Conservation (phyloP, 2,797 vertebrate genomes). For the Poecilia wingei region DNA sequence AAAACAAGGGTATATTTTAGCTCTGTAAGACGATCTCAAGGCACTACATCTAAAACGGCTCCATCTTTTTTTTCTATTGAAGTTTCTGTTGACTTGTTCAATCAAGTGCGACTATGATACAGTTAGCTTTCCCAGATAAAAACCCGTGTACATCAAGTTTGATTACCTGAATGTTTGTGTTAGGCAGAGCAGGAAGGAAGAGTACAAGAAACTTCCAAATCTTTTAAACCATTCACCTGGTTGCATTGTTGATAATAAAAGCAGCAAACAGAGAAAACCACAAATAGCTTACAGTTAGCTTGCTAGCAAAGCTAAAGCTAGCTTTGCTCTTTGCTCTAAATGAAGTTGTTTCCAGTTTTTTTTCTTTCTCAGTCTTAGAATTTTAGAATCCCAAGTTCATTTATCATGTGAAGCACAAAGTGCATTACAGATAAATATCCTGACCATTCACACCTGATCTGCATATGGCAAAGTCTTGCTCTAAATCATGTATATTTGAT, state of each 20-base stretch:
- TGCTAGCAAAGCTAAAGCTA: not conserved
- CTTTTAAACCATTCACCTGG: not conserved
- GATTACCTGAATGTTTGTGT: not conserved
- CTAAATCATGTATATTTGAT: not conserved
- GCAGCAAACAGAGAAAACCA: not conserved
- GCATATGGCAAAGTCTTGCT: not conserved
- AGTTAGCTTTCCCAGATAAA: not conserved
- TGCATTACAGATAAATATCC: not conserved
- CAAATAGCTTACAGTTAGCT: not conserved
- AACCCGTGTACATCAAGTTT: not conserved
- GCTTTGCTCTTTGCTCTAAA: not conserved
- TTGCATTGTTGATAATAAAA: not conserved
- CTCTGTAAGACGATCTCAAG: not conserved
- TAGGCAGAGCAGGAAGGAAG: not conserved
- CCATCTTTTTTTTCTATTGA: not conserved
- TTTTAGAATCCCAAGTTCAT: not conserved
- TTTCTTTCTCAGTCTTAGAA: not conserved
- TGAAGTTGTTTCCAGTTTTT: not conserved
- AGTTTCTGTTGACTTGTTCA: not conserved
- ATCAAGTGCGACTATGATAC: not conserved
- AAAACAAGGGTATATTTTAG: not conserved
- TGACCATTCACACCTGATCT: not conserved
- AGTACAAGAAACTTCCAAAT: not conserved
- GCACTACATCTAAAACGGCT: not conserved
- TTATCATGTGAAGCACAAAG: too few species aligned